Conservation (phyloP, 2,797 vertebrate species). For the Cirrhinus mrigala region DNA sequence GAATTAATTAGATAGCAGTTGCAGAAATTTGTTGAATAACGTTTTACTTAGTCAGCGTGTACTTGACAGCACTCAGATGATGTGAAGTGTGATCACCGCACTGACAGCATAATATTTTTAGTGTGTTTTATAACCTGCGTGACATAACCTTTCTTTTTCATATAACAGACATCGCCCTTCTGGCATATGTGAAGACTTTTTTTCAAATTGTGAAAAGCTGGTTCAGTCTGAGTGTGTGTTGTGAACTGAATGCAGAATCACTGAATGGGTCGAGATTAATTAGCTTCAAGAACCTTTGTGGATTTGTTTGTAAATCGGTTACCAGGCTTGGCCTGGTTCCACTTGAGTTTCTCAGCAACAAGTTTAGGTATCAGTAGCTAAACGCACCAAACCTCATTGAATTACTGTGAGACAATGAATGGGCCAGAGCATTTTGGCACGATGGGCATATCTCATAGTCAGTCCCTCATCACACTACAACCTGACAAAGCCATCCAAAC, state of each 20-base stretch:
- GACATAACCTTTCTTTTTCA: conserved; percentile 22
- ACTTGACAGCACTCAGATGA: not conserved
- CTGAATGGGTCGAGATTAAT: conserved; percentile 9
- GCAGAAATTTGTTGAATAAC: not conserved
- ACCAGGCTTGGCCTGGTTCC: conserved; percentile 37
- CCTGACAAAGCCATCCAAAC: conserved; percentile 9
- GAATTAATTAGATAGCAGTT: not conserved
- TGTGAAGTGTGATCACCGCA: not conserved
- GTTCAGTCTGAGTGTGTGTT: not conserved
- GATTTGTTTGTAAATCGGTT: conserved; percentile 54
- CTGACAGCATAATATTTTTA: conserved; percentile 15
- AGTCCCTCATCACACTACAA: conserved; percentile 29
- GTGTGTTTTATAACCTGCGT: not conserved
- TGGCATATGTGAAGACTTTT: not conserved
- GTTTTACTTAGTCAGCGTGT: not conserved
- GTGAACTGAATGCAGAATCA: not conserved
- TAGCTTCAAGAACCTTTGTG: conserved; percentile 1
- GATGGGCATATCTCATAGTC: conserved; percentile 17
- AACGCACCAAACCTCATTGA: conserved; percentile 39
- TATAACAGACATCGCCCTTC: not conserved
- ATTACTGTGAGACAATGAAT: conserved; percentile 44
- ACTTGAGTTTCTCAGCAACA: conserved; percentile 58
- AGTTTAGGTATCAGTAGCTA: conserved; percentile 22
- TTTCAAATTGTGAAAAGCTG: not conserved
- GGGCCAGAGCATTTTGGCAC: conserved; percentile 19